Evolutionary conservation across 2,888 invertebrate genomes (phyloP), one percentile per base, ranked within the genome.

Genomic region (Carterocephalus palaemon): DNA sequence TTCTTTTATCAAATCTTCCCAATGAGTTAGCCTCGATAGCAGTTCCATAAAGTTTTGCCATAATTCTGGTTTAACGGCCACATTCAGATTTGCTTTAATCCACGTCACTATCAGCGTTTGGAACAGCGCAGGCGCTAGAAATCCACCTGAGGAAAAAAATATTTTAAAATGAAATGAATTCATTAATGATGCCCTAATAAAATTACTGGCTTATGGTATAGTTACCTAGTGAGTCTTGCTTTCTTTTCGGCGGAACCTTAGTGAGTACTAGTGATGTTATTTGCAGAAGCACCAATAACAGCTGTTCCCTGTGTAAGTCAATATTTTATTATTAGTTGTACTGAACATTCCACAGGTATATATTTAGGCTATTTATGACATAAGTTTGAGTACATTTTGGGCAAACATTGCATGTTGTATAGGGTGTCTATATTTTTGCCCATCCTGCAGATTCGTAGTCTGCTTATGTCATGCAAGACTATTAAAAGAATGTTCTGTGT

Each of bases 31-130:
- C 1, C 95, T 92, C 0, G 94, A 93, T 9, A 98, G 85, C 5
- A 97, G 93, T 49, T 91, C 90, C 66, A 97, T 90, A 71, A 98
- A 96, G 70, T 95, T 93, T 81, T 98, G 96, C 98, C 98, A 99
- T 29, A 98, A 82, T 62, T 95, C 93, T 3, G 92, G 89, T 45
- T 94, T 93, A 48, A 98, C 95, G 2, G 93, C 91, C 3, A 98
- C 97, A 74, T 97, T 97, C 58, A 98, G 89, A 79, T 98, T 98
- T 0, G 98, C 98, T 66, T 97, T 96, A 59, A 98, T 98, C 98
- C 98, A 98, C 2, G 98, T 98, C 52, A 98, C 97, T 56, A 98
- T 97, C 34, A 98, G 84, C 0, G 98, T 98, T 90, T 98, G 94
- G 63, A 95, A 94, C 56, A 95, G 90, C 0, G 95, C 95, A 12